These are phyloP conservation scores for Melipona beecheii DNA, from an alignment of 2,888 invertebrate species.

Conservation along the genomic window DNA sequence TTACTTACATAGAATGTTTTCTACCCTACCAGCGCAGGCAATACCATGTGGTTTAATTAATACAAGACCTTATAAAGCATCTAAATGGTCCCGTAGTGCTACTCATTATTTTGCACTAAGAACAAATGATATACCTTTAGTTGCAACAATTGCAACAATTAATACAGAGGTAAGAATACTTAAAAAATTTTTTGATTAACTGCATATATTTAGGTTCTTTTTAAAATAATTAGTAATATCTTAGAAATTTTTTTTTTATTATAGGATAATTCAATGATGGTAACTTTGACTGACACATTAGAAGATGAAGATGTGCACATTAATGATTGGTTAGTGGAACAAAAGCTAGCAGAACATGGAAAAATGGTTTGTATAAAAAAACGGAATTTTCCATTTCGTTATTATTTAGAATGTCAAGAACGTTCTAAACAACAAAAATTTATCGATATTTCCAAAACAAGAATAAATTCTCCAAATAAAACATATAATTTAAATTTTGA, in stretches of 20 bases:
- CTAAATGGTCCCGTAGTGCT: slow-evolving; percentile 69
- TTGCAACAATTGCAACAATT: slow-evolving; percentile 67
- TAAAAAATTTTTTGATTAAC: not conserved
- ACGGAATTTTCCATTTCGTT: slow-evolving; percentile 69
- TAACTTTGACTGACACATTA: slow-evolving; percentile 75
- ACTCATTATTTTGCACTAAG: slow-evolving; percentile 64
- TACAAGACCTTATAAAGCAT: slow-evolving; percentile 68
- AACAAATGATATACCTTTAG: slow-evolving; percentile 65
- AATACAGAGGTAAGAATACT: slow-evolving; percentile 70
- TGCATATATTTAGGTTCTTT: not conserved
- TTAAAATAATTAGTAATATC: slow-evolving; percentile 23
- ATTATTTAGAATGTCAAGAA: slow-evolving; percentile 52
- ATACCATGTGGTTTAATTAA: slow-evolving; percentile 79
- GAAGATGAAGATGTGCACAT: slow-evolving; percentile 75
- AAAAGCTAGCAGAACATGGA: slow-evolving; percentile 73
- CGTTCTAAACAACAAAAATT: not conserved
- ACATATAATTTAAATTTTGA: slow-evolving; percentile 3
- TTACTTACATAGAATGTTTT: slow-evolving; percentile 77
- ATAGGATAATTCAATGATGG: slow-evolving; percentile 78
- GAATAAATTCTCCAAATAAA: not conserved
- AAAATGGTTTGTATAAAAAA: slow-evolving; percentile 79
- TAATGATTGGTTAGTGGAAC: slow-evolving; percentile 77
- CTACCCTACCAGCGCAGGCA: slow-evolving; percentile 78
- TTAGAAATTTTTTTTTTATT: slow-evolving; percentile 15
- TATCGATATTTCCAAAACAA: not conserved